A percentile compares a stretch with the other conserved stretches of the same genome.
These are phyloP conservation scores for Amblyjoppa proteus DNA, from an alignment of 2,888 invertebrate genomes.

Conservation along the genomic window DNA sequence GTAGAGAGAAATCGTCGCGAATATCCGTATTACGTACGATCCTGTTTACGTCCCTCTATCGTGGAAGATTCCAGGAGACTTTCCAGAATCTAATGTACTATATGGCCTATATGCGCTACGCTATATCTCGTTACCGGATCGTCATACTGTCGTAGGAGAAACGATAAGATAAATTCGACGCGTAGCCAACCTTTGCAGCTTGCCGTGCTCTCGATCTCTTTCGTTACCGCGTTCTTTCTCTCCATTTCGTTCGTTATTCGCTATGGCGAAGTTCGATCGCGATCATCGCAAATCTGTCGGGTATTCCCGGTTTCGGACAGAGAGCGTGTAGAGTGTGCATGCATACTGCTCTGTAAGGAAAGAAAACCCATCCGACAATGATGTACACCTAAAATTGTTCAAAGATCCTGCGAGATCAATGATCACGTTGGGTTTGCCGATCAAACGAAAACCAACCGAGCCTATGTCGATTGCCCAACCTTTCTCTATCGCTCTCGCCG, in stretches of 20 bases:
- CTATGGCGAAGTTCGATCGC: conserved; percentile 22
- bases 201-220: conserved; percentile 64
- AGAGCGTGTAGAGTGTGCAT: neutral
- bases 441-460: neutral
- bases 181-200: conserved; percentile 77
- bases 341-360: neutral
- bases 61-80: conserved; percentile 3
- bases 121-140: conserved; percentile 82
- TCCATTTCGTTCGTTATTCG: conserved; percentile 48
- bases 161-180: conserved; percentile 81
- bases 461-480: too few species aligned
- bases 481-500: too few species aligned
- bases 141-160: conserved; percentile 78
- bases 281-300: conserved; percentile 45
- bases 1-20: conserved; percentile 14
- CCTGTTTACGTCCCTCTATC: conserved; percentile 36
- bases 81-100: conserved; percentile 24
- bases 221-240: conserved; percentile 52
- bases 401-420: neutral
- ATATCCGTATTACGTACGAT: conserved; percentile 38
- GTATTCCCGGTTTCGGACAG: neutral
- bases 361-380: conserved; percentile 6
- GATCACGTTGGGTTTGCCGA: neutral
- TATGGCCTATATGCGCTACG: conserved; percentile 18
- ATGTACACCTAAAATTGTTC: neutral